These are phyloP conservation scores for Drosophila paulistorum DNA, from an alignment of 1,140 invertebrate genomes.

Conservation along the genomic window DNA sequence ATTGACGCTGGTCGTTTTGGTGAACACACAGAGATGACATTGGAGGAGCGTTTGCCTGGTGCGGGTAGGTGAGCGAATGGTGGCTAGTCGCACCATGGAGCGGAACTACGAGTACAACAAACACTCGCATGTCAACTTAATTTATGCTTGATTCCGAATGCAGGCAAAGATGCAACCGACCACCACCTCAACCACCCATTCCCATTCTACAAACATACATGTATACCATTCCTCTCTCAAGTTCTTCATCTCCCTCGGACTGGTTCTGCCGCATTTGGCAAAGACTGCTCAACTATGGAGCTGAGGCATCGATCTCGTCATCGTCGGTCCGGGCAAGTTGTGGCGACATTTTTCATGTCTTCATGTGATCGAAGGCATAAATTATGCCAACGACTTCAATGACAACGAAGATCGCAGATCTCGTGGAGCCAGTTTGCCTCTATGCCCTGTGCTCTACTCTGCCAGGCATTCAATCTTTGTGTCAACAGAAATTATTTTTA, in stretches of 20 bases:
- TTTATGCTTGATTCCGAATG: slow-evolving; percentile 72
- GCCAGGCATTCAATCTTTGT: slow-evolving; percentile 76
- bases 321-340: slow-evolving; percentile 68
- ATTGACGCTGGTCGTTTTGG: slow-evolving; percentile 61
- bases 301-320: slow-evolving; percentile 63
- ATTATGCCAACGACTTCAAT: slow-evolving; percentile 55
- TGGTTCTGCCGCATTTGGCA: slow-evolving; percentile 62
- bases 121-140: slow-evolving; percentile 74
- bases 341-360: slow-evolving; percentile 81
- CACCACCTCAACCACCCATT: slow-evolving; percentile 10
- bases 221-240: too few species aligned
- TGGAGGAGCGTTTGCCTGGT: not conserved
- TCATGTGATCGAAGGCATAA: slow-evolving; percentile 80
- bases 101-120: slow-evolving; percentile 54
- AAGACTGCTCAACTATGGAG: slow-evolving; percentile 44
- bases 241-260: not conserved
- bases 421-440: slow-evolving; percentile 31
- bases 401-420: slow-evolving; percentile 50
- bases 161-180: slow-evolving; percentile 31
- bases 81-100: slow-evolving; percentile 31
- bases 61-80: slow-evolving; percentile 1
- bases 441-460: not conserved
- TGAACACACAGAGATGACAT: slow-evolving; percentile 9
- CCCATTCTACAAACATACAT: not conserved
- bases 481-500: slow-evolving; percentile 81